Base-by-base conservation (phyloP, 2,797 vertebrate genomes). In the Coregonus ussuriensis region DNA sequence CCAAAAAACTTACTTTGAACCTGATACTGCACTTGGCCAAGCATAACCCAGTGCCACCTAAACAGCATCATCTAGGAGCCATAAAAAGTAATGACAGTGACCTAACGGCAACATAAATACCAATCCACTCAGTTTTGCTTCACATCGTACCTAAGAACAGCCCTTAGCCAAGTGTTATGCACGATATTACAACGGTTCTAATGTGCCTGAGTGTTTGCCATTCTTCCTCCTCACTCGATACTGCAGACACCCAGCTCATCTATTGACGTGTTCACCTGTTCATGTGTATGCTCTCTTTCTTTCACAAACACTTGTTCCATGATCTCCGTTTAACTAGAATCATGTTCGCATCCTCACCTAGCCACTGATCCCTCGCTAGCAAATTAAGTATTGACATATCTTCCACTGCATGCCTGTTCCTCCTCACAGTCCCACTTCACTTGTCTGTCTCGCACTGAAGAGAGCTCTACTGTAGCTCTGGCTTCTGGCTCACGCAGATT, bases 1-100 rank as follows among this genome's bases (percentile, higher is more conserved):
- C 41, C 74, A 85, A 79, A 63, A 62, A 86, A 72, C 73, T 80
- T 74, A 81, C 88, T 80, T 65, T 81, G 68, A 85, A 74, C 67
- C 54, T 75, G 41, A 9, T 13, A 11, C 41, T 47, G 41, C 41
- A 47, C 41, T 47, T 47, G 77, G 59, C 72, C 54, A 71, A 78
- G 82, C 72, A 35, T 4, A 71, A 73, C 52, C 59, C 21, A 13
- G 59, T 63, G 21, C 9, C 59, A 25, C 59, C 59, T 11, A 25
- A 63, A 29, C 9, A 63, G 21, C 59, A 63, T 11, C 21, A 63
- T 25, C 21, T 13, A 47, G 41, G 41, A 47, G 25, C 59, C 41
- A 47, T 47, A 9, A 47, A 47, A 47, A 47, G 41, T 47, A 7
- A 47, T 47, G 41, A 47, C 2, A 11, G 41, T 47, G 41, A 47